These are phyloP conservation scores for Symphodus melops DNA, from an alignment of 2,113 vertebrate species.

Conservation along the genomic window DNA sequence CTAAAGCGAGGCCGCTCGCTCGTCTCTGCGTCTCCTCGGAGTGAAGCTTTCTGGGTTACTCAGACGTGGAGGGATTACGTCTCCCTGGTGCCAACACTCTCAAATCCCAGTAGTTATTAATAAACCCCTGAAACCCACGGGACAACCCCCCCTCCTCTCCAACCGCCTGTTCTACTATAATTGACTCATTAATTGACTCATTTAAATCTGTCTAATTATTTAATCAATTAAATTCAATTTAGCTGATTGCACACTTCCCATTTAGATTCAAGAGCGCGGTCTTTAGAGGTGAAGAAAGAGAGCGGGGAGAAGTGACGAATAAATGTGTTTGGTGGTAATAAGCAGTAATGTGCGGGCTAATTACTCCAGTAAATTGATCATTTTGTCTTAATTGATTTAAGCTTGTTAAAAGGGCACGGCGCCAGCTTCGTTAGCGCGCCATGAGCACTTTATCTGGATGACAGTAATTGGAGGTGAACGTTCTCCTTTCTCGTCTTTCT, in stretches of 20 bases:
- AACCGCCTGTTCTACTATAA: slow-evolving; percentile 52
- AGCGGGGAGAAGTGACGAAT: slow-evolving; percentile 42
- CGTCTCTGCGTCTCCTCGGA: slow-evolving; percentile 54
- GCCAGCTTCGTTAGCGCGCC: slow-evolving; percentile 46
- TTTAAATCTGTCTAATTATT: slow-evolving; percentile 76
- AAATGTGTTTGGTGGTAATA: slow-evolving; percentile 72
- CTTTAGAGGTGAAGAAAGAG: slow-evolving; percentile 49
- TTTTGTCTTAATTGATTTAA: slow-evolving; percentile 76
- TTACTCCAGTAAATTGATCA: slow-evolving; percentile 74
- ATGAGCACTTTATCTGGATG: slow-evolving; percentile 63
- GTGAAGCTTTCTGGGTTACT: slow-evolving; percentile 68
- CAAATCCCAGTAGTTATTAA: slow-evolving; percentile 70
- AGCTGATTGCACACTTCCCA: slow-evolving; percentile 66
- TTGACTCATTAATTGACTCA: slow-evolving; percentile 75
- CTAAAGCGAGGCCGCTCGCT: too few species aligned
- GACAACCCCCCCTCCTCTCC: slow-evolving; percentile 13
- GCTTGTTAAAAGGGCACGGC: slow-evolving; percentile 64
- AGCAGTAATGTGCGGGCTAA: slow-evolving; percentile 67
- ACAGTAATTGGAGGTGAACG: slow-evolving; percentile 73
- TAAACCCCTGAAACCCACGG: slow-evolving; percentile 58
- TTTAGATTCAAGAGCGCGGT: slow-evolving; percentile 47
- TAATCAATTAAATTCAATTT: slow-evolving; percentile 79
- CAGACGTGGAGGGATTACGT: slow-evolving; percentile 59
- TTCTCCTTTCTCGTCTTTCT: slow-evolving; percentile 60
- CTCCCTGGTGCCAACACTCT: slow-evolving; percentile 56